Conservation (phyloP, 2,113 vertebrate genomes). For the Cercopithecus mona region DNA sequence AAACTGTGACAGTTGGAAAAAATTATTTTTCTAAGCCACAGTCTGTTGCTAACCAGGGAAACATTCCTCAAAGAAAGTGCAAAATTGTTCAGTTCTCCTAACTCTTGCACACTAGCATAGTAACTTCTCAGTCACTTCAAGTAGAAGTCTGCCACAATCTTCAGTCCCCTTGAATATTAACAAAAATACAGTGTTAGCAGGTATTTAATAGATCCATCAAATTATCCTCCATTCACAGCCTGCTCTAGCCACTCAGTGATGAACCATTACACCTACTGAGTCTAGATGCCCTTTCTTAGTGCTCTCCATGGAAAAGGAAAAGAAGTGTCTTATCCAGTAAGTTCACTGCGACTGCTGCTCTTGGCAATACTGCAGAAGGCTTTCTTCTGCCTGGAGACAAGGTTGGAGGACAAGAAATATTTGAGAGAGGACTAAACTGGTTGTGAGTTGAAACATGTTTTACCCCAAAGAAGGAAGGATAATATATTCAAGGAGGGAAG, state of each 20-base stretch:
- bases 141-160: neutral
- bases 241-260: neutral
- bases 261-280: too few relatives aligned
- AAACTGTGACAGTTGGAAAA: neutral
- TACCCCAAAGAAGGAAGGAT: neutral
- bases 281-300: neutral
- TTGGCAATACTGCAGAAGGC: neutral
- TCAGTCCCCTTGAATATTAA: neutral
- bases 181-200: neutral
- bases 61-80: neutral
- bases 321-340: neutral
- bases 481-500: neutral
- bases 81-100: neutral
- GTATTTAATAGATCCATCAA: neutral
- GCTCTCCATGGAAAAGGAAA: neutral
- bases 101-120: neutral
- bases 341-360: neutral
- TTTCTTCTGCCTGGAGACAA: neutral
- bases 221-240: neutral
- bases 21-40: neutral
- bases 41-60: neutral
- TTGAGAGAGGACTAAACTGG: neutral
- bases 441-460: neutral
- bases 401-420: neutral
- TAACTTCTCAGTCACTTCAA: neutral